Evolutionary conservation across 2,113 vertebrate genomes (phyloP).

Genomic region (Manacus vitellinus): DNA sequence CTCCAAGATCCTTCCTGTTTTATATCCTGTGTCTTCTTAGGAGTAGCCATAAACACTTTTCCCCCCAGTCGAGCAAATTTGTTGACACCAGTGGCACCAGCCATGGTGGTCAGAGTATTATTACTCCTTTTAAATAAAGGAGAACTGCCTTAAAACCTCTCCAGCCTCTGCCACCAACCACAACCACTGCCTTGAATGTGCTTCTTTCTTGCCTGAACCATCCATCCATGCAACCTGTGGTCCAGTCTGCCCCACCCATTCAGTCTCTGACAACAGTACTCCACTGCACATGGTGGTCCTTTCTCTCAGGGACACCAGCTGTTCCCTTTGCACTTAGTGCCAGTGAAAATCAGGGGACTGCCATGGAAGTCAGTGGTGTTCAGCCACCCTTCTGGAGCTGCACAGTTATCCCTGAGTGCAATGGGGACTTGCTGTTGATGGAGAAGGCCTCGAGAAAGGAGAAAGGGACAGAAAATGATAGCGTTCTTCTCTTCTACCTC

Average conservation of each 20-base stretch:
- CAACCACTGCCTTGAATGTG: accelerated
- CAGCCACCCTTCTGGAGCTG: neutral
- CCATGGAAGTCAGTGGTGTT: neutral
- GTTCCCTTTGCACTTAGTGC: neutral
- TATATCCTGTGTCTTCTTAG: neutral
- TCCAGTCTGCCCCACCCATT: neutral
- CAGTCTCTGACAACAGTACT: neutral
- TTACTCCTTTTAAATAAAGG: neutral
- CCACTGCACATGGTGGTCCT: neutral
- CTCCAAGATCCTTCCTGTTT: neutral
- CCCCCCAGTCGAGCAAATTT: neutral
- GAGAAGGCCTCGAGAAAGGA: neutral
- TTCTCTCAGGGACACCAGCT: neutral
- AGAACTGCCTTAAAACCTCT: neutral
- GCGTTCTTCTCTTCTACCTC: neutral
- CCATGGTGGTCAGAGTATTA: neutral
- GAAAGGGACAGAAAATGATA: neutral
- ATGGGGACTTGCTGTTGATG: neutral
- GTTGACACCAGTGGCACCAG: neutral
- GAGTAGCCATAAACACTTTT: neutral
- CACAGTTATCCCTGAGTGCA: neutral
- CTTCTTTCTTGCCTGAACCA: neutral
- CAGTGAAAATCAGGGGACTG: neutral
- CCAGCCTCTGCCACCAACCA: neutral
- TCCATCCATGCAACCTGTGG: neutral